Percentiles rank a stretch among this genome's conserved stretches.
Evolutionary conservation across 2,888 invertebrate species (phyloP).

Genomic region (Steinernema carpocapsae): DNA sequence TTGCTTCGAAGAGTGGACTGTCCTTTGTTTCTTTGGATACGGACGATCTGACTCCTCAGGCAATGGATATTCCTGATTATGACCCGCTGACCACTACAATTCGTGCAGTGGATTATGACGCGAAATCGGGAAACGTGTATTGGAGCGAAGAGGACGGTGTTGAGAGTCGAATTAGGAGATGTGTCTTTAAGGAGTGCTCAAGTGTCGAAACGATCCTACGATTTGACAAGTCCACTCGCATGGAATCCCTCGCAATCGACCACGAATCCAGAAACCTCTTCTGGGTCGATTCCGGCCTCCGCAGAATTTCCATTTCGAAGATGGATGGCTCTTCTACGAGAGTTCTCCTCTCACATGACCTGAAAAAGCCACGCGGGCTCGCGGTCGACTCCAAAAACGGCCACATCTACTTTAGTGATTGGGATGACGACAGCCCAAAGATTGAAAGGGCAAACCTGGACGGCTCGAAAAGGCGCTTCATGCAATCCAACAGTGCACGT

Average conservation of each 20-base stretch:
- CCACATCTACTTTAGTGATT: slow-evolving; percentile 42
- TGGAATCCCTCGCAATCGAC: slow-evolving; percentile 41
- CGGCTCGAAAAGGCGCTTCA: slow-evolving; percentile 42
- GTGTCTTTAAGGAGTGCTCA: slow-evolving; percentile 8
- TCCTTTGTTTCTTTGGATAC: slow-evolving; percentile 51
- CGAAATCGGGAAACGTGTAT: slow-evolving; percentile 42
- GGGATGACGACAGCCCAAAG: slow-evolving; percentile 35
- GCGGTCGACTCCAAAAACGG: slow-evolving; percentile 43
- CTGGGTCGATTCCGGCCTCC: slow-evolving; percentile 47
- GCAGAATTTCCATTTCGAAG: slow-evolving; percentile 38
- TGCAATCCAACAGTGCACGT: slow-evolving; percentile 36
- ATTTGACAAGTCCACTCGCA: not conserved
- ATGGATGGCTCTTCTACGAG: slow-evolving; percentile 9
- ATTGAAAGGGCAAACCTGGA: slow-evolving; percentile 47
- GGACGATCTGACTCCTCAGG: slow-evolving; percentile 46
- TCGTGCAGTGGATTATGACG: slow-evolving; percentile 51
- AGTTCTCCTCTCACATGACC: slow-evolving; percentile 15
- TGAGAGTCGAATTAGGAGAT: slow-evolving; percentile 39
- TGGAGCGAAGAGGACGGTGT: slow-evolving; percentile 46
- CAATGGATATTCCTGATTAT: slow-evolving; percentile 31
- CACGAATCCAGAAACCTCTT: slow-evolving; percentile 45
- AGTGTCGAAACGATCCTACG: slow-evolving; percentile 15
- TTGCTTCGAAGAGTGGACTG: slow-evolving; percentile 46
- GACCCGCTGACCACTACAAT: slow-evolving; percentile 34
- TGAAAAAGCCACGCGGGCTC: slow-evolving; percentile 39